phyloP scores from a whole-genome alignment of 2,797 vertebrate species.

The Ctenosaura bakeri region DNA sequence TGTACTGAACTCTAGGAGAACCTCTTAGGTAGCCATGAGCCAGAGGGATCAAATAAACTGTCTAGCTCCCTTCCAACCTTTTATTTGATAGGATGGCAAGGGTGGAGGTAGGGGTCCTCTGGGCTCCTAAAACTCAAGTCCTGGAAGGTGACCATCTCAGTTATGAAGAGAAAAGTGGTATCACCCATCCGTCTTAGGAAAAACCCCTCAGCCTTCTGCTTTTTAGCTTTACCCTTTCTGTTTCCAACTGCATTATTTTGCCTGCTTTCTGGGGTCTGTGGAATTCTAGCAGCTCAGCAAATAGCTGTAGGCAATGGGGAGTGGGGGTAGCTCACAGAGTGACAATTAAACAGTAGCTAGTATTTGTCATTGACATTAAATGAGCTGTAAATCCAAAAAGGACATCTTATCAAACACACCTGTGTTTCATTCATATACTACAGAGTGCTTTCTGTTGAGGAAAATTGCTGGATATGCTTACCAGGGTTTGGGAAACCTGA shows the following conservation, averaged over 20 bases:
- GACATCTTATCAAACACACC: background rate
- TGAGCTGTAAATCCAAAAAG: background rate
- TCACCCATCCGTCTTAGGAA: background rate
- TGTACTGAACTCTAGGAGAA: background rate
- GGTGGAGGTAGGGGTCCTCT: background rate
- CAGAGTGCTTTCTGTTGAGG: background rate
- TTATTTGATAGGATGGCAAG: background rate
- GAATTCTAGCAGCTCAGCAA: background rate
- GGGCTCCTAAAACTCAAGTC: background rate
- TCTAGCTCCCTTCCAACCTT: background rate
- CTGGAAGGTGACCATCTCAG: background rate
- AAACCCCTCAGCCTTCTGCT: background rate
- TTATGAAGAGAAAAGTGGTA: background rate
- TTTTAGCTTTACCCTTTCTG: background rate
- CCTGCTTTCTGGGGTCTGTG: background rate
- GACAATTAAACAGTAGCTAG: background rate
- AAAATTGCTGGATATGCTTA: background rate
- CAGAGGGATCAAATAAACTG: background rate
- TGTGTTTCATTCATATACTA: background rate
- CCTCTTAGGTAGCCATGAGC: background rate
- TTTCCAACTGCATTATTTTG: background rate
- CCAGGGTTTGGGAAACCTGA: background rate
- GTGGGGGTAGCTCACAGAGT: background rate
- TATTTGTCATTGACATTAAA: background rate
- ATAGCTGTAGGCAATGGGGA: background rate